Base-by-base conservation (phyloP, 2,113 vertebrate species). In the Zapus hudsonius region DNA sequence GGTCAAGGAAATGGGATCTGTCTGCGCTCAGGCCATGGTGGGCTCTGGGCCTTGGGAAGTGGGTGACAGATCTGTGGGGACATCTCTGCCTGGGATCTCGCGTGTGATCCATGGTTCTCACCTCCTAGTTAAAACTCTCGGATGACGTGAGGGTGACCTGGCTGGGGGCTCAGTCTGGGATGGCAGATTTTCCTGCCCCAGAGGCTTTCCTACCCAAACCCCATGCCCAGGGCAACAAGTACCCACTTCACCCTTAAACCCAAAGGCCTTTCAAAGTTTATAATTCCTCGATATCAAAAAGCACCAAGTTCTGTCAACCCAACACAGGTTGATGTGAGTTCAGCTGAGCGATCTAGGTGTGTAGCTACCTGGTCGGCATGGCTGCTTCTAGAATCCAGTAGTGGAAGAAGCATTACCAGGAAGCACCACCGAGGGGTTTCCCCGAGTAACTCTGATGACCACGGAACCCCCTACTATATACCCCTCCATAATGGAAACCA, bases 181-280 rank as follows among this genome's bases (percentile, higher is more conserved):
- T 22, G n/a, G 23, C 52, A 78, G 63, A 57, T 16, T 4, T 40
- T 70, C 59, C 44, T 40, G 25, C 19, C 27, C 22, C 12, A 9
- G 55, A 27, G 72, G 2, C 3, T 29, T 27, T 31, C 31, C 69
- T 29, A 5, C 2, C 27, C 23, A 33, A 47, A 23, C 5, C 5
- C 29, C 29, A 33, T 29, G 19, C 52, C 36, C n/a, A 25, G 5
- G 44, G 36, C 44, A 59, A 6, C 16, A 22, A 76, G 36, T 23
- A 57, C 15, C 38, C 38, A 22, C 78, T 90, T 90, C 2, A 84
- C 38, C 29, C 31, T 19, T 81, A 86, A 94, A 76, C 38, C 36
- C 27, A 10, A 80, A 84, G 25, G 1, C 29, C 47, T 75, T 9
- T 9, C 44, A 57, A 36, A 82, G 47, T 61, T 42, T 64, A 84